phyloP scores from a whole-genome alignment of 2,888 invertebrate genomes.

The Linnaemya vulpina region DNA sequence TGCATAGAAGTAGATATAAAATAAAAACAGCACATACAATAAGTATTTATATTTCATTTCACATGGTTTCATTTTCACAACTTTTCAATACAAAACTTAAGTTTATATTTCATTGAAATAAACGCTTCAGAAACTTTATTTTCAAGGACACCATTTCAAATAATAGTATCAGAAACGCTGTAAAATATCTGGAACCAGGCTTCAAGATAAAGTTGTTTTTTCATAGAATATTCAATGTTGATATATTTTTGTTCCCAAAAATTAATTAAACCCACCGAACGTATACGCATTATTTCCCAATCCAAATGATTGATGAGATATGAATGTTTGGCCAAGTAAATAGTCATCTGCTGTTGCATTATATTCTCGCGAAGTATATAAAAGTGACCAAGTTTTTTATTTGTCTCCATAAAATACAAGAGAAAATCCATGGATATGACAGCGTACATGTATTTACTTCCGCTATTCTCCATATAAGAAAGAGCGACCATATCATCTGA shows the following conservation, averaged over 20 bases:
- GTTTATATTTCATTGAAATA: conserved; percentile 25
- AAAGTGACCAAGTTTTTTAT: not conserved
- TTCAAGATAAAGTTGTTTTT: conserved; percentile 53
- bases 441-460: not conserved
- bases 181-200: conserved; percentile 67
- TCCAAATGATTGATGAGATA: conserved; percentile 75
- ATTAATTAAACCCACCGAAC: conserved; percentile 74
- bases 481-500: conserved; percentile 14
- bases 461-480: conserved; percentile 16
- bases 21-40: not conserved
- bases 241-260: conserved; percentile 72
- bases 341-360: conserved; percentile 71
- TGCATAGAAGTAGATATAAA: too few species aligned
- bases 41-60: not conserved
- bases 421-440: conserved; percentile 5
- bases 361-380: conserved; percentile 23
- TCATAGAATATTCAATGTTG: conserved; percentile 38
- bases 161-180: conserved; percentile 57
- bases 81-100: too few species aligned
- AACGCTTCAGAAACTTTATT: not conserved
- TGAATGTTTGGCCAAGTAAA: conserved; percentile 77
- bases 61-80: too few species aligned
- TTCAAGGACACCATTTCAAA: conserved; percentile 45
- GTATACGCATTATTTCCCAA: conserved; percentile 73
- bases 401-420: not conserved